phyloP scores from a whole-genome alignment of 1,140 invertebrate genomes.

The Halyomorpha halys region DNA sequence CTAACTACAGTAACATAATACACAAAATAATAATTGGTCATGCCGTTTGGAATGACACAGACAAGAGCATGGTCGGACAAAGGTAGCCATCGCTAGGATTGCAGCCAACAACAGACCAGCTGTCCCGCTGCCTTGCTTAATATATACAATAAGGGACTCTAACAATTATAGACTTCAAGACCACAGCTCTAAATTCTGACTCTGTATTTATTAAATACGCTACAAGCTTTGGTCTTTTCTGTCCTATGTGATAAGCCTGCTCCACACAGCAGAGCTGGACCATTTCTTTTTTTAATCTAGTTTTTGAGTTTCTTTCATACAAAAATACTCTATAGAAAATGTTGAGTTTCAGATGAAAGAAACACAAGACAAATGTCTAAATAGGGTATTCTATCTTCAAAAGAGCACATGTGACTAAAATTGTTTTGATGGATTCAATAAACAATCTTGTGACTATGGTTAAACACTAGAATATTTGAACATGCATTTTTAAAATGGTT shows the following conservation, averaged over 20 bases:
- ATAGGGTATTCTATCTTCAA: too few relatives aligned
- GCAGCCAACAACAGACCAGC: slow-evolving; percentile 11
- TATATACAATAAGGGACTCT: background rate
- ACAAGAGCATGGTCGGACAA: slow-evolving; percentile 2
- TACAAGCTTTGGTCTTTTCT: too few relatives aligned
- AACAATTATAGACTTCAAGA: too few relatives aligned
- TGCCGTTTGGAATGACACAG: background rate
- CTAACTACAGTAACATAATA: background rate
- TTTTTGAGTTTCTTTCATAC: slow-evolving; percentile 12
- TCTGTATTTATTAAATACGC: too few relatives aligned
- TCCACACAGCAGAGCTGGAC: background rate
- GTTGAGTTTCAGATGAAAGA: slow-evolving; percentile 9
- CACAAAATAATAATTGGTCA: background rate
- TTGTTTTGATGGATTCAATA: too few relatives aligned
- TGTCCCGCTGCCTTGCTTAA: background rate
- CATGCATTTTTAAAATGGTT: too few relatives aligned
- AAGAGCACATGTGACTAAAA: too few relatives aligned
- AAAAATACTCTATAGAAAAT: slow-evolving; percentile 9
- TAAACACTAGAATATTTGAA: too few relatives aligned
- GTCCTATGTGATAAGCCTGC: background rate
- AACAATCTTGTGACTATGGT: too few relatives aligned
- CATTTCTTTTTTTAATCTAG: background rate
- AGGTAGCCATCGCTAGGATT: background rate
- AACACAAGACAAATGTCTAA: slow-evolving; percentile 2
- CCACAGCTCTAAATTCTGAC: too few relatives aligned